Percentiles rank a stretch among this genome's conserved stretches.
Conservation (phyloP, 1,140 invertebrate genomes). For the Heliothis subflexa region DNA sequence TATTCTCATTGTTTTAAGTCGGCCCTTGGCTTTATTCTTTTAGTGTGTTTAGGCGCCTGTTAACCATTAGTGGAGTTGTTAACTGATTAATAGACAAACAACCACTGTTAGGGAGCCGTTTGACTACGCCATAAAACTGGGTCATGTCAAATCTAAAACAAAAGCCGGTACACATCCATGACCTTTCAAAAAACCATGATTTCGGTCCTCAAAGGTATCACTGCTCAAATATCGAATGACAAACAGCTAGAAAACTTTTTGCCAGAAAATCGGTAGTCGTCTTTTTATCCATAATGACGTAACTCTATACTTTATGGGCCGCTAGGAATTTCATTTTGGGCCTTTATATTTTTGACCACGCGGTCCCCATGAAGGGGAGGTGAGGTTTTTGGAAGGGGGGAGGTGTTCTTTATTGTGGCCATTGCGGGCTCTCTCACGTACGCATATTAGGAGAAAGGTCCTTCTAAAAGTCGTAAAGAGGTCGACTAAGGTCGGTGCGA, state of each 20-base stretch:
- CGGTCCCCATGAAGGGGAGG: constrained; percentile 46
- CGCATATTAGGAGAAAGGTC: constrained; percentile 63
- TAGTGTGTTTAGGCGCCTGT: neutral
- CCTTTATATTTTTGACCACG: constrained; percentile 77
- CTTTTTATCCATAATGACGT: constrained; percentile 71
- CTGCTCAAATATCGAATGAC: constrained; percentile 30
- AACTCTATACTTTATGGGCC: constrained; percentile 79
- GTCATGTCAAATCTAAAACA: constrained; percentile 10
- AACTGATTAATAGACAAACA: constrained; percentile 29
- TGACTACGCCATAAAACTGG: constrained; percentile 9
- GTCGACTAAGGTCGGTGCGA: constrained; percentile 54
- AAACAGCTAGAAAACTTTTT: constrained; percentile 40
- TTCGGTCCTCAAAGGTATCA: constrained; percentile 36
- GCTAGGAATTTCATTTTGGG: constrained; percentile 76
- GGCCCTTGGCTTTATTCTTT: neutral
- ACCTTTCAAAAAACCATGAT: constrained; percentile 22
- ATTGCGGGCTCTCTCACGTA: constrained; percentile 60
- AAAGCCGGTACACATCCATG: neutral
- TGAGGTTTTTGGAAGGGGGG: constrained; percentile 49
- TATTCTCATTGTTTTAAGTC: neutral
- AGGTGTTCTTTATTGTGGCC: constrained; percentile 59
- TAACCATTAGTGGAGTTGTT: constrained; percentile 30
- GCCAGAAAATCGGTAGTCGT: constrained; percentile 33
- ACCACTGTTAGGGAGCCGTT: constrained; percentile 3
- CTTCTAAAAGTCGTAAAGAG: constrained; percentile 64